A percentile compares a stretch with the other conserved stretches of the same genome.
These are phyloP conservation scores for Panthera tigris DNA, from an alignment of 2,113 vertebrate genomes.

Conservation along the genomic window DNA sequence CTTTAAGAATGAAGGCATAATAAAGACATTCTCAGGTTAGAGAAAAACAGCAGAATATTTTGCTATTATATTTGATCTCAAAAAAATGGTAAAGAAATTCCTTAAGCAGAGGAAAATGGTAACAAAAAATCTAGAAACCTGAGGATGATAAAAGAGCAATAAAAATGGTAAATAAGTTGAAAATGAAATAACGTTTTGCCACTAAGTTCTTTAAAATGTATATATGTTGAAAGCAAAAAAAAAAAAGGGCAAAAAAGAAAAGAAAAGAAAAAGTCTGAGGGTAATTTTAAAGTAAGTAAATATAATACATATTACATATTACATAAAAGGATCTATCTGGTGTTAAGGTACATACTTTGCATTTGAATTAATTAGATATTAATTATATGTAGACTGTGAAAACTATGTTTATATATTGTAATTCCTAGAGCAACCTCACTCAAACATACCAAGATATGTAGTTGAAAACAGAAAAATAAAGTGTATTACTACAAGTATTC, in stretches of 20 bases:
- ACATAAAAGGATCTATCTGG: background rate
- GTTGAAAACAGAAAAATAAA: background rate
- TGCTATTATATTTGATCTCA: background rate
- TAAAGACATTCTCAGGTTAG: background rate
- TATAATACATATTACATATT: background rate
- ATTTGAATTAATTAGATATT: background rate
- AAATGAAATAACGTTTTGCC: background rate
- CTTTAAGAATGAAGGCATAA: background rate
- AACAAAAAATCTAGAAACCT: background rate
- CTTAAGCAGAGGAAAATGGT: background rate
- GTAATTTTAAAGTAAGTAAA: background rate
- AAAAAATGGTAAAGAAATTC: background rate
- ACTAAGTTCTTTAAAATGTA: background rate
- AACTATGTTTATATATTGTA: background rate
- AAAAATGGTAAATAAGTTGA: background rate
- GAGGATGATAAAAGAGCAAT: background rate
- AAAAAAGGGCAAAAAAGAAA: background rate
- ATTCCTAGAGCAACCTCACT: background rate
- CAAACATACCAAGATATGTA: background rate
- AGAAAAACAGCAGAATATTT: background rate
- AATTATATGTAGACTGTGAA: background rate
- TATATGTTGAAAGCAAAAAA: background rate
- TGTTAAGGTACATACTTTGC: background rate
- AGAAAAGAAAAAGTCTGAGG: background rate
- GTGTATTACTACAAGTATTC: background rate